These are phyloP conservation scores for Lepus americanus DNA, from an alignment of 2,113 vertebrate species.

Conservation along the genomic window DNA sequence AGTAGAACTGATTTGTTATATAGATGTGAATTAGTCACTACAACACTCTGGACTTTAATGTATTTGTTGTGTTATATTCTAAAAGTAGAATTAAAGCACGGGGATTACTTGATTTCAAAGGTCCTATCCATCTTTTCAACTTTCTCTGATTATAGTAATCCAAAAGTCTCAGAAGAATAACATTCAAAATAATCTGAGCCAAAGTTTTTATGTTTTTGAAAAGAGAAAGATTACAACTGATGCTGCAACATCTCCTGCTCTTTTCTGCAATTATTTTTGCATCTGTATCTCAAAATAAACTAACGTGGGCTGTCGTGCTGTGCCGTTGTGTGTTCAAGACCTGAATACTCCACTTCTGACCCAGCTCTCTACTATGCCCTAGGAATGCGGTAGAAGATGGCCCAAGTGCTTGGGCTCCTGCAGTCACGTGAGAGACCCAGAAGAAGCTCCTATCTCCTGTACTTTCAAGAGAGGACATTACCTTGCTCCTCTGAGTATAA, in stretches of 20 bases:
- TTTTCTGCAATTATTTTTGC: background rate
- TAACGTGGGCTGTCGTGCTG: background rate
- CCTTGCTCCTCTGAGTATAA: background rate
- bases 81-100: background rate
- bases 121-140: background rate
- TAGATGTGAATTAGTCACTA: background rate
- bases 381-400: too few species aligned
- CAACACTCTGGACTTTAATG: background rate
- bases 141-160: background rate
- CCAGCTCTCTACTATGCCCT: too few species aligned
- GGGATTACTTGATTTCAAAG: background rate
- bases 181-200: background rate
- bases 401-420: too few species aligned
- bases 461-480: background rate
- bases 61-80: background rate
- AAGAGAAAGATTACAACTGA: background rate
- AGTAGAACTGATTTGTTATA: background rate
- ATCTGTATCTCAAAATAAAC: background rate
- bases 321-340: too few species aligned
- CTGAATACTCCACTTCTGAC: background rate
- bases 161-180: background rate
- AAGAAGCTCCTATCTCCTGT: too few species aligned
- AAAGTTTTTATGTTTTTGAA: background rate
- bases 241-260: background rate
- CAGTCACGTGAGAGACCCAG: too few species aligned